Evolutionary conservation across 2,113 vertebrate species (phyloP), one percentile per base, ranked within the genome.

Genomic region (Peromyscus leucopus): DNA sequence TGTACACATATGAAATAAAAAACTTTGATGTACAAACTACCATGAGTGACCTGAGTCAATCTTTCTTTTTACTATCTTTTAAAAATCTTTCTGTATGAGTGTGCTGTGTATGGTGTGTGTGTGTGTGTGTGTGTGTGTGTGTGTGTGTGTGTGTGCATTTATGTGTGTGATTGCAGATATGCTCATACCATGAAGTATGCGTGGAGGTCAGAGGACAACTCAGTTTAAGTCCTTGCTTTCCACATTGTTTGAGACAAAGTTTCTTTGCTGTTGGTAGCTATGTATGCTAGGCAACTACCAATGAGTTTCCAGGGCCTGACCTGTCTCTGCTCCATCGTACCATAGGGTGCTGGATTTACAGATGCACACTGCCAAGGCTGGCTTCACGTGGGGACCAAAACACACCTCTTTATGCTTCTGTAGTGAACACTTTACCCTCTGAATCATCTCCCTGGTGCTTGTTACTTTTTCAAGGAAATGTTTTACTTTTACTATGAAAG

Each of bases 1-100:
- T 82, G 5, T 79, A 89, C 85, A 33, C 84, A 55, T n/a, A 92
- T 19, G n/a, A 91, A 97, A 97, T 97, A 97, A 97, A 96, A 51
- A 51, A 42, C 42, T 86, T 78, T 42, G 76, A 19, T 89, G 39
- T 89, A 39, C 51, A 95, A 89, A 83, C 72, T 59, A 79, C 8
- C 63, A 94, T 59, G 57, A 46, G 33, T 48, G 17, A 78, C 87
- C 46, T 46, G 61, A 42, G 5, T 63, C 57, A 19, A 6, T 59
- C 57, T 59, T 59, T 59, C 57, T 55, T 46, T 75, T 92, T 72
- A 9, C 8, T 74, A 4, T 89, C 2, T 74, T 55, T 57, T 57
- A 55, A 71, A 55, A 57, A 42, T 28, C 10, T n/a, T 79, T 57
- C 6, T 39, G 16, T 33, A 1, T 76, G n/a, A 74, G 57, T 84